Base-by-base conservation (phyloP, 2,113 vertebrate species). In the Empidonax alnorum region DNA sequence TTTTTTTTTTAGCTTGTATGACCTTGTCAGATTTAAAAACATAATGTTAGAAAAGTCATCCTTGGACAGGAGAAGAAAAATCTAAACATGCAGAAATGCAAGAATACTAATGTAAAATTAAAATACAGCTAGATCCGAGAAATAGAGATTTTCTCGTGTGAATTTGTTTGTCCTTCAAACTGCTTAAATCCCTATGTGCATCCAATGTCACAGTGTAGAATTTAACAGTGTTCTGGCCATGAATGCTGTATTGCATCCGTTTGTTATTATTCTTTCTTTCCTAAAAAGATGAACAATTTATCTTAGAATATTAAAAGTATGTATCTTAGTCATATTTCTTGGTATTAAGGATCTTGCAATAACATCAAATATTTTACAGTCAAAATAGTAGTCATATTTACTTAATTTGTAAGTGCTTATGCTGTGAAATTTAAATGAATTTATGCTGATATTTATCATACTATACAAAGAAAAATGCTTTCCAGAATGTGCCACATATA, bases 1-100 rank as follows among this genome's bases (percentile, higher is more conserved):
- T 72, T 62, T 97, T 96, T 85, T 81, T 93, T 90, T 94, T 53
- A 96, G 97, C 96, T 97, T 96, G 77, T 95, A 93, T 98, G 98
- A 98, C 97, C 98, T 98, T 98, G 98, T 98, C 98, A 98, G 93
- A 97, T 97, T 98, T 98, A 96, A 98, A 98, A 98, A 98, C 96
- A 96, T 96, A 97, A 98, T 97, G 96, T 96, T 97, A 89, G 94
- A 97, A 97, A 97, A 98, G 97, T 98, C 97, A 97, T 95, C 90
- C 73, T 86, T 96, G 90, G 83, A 94, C 68, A 89, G 71, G 7
- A 25, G 25, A 92, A 67, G 16, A 94, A 76, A 84, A 93, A 95
- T 89, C 87, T 89, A 47, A 90, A 76, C 69, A 81, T 61, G 44
- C 55, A 77, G 93, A 96, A 96, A 95, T 94, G 66, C 24, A 75